Conservation (phyloP, 2,113 vertebrate species). For the Theristicus caerulescens region DNA sequence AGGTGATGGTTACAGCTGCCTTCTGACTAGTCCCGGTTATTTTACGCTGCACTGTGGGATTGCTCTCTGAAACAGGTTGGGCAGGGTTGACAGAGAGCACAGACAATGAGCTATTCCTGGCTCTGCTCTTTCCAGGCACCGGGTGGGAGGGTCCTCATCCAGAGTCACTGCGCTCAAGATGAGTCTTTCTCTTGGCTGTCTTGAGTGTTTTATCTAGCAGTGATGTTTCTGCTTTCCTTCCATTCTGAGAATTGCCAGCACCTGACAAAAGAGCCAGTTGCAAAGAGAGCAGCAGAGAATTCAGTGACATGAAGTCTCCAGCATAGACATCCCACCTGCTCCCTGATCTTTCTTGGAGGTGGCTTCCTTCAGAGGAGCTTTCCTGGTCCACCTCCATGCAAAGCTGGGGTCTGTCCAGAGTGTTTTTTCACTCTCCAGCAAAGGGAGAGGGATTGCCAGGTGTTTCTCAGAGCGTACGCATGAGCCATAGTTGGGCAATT, state of each 20-base stretch:
- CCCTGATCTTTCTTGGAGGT: background rate
- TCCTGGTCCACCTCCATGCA: background rate
- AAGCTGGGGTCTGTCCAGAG: background rate
- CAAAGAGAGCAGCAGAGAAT: background rate
- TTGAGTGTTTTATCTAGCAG: background rate
- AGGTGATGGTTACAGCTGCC: slow-evolving; percentile 36
- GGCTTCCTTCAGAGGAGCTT: background rate
- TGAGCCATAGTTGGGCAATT: slow-evolving; percentile 51
- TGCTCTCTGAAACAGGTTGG: background rate
- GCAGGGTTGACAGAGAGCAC: slow-evolving; percentile 5
- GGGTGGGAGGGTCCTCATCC: background rate
- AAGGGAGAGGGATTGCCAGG: background rate
- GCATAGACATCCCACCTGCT: background rate
- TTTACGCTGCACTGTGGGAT: background rate
- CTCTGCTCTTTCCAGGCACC: background rate
- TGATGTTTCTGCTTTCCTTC: background rate
- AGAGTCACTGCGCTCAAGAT: background rate
- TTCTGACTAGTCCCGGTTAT: background rate
- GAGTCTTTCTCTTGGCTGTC: background rate
- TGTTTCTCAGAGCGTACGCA: background rate
- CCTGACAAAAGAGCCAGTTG: background rate
- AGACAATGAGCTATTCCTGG: slow-evolving; percentile 21
- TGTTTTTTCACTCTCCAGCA: background rate
- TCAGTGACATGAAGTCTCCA: background rate
- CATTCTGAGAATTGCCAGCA: background rate